A percentile compares a stretch with the other conserved stretches of the same genome.
Evolutionary conservation across 2,888 invertebrate species (phyloP).

Genomic region (Dioctria rufipes): DNA sequence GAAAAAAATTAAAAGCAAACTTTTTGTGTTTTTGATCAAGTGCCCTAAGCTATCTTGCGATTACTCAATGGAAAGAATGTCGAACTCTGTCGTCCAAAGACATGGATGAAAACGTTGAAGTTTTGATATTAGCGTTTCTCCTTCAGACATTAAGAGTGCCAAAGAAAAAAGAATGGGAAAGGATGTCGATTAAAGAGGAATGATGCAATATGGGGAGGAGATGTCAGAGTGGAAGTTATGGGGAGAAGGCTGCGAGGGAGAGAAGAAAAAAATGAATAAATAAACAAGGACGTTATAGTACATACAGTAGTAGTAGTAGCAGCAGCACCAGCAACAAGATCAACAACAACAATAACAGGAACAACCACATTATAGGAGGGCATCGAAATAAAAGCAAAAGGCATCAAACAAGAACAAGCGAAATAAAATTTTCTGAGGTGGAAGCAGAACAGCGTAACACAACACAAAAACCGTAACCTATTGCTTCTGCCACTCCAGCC

Average conservation of each 20-base stretch:
- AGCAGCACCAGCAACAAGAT: too few species aligned
- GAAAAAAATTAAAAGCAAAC: not conserved
- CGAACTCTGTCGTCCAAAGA: constrained; percentile 12
- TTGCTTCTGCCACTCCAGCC: constrained; percentile 37
- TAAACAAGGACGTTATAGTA: constrained; percentile 40
- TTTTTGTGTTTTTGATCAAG: too few species aligned
- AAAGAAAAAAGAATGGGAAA: not conserved
- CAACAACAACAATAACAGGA: constrained; percentile 37
- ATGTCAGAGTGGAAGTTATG: constrained; percentile 35
- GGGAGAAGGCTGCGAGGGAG: constrained; percentile 12
- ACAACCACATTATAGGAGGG: not conserved
- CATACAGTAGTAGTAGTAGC: too few species aligned
- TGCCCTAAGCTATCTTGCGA: not conserved
- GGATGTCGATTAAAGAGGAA: constrained; percentile 7
- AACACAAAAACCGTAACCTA: constrained; percentile 52
- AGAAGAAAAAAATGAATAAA: constrained; percentile 49
- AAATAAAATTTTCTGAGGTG: constrained; percentile 44
- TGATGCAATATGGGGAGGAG: constrained; percentile 1
- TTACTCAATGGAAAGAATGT: constrained; percentile 23
- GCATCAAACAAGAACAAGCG: constrained; percentile 32
- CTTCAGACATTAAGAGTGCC: constrained; percentile 14
- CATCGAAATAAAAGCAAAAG: constrained; percentile 12
- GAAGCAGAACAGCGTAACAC: constrained; percentile 47
- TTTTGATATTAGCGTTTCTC: constrained; percentile 45
- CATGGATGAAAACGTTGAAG: constrained; percentile 34